Evolutionary conservation across 2,888 invertebrate genomes (phyloP), one percentile per base, ranked within the genome.

Genomic region (Cryptophagus acutangulus): DNA sequence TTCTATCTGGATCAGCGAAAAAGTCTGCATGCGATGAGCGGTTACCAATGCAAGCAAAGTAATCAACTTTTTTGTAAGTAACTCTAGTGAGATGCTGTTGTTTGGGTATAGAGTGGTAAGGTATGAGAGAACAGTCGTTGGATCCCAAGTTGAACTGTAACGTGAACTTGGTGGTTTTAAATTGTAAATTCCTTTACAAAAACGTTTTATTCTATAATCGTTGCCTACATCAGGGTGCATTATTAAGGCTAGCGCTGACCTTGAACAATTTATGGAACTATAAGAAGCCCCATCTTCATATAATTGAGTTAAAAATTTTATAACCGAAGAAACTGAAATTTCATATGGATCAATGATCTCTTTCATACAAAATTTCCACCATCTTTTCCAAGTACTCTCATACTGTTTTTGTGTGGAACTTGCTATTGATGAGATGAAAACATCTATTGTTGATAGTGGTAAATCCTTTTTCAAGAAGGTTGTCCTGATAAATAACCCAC

Each of bases 181-280:
- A 3, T 40, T 34, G 24, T 33, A 41, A 17, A 41, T 31, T 13
- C 44, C 44, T 14, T 38, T 44, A 31, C 38, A 26, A 42, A 47
- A 47, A n/a, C 42, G 15, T 30, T 47, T 47, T n/a, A 42, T 17
- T 10, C 13, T 20, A 5, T 20, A 14, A 12, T 38, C 42, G 3
- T 37, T 25, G 2, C 29, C 24, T 24, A 33, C 18, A 9, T 9
- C 13, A 20, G 8, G 9, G 13, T 4, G 9, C 5, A 25, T n/a
- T n/a, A 33, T 26, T n/a, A 42, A 33, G 5, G 31, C 17, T 33
- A 42, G 38, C 13, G 41, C 41, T 4, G 37, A 15, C 18, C 30
- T 29, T 18, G 36, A 36, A 17, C 31, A 28, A 31, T 41, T 37
- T 6, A 41, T 14, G 1, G 41, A 28, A 8, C 26, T 17, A 34